Evolutionary conservation across 2,797 vertebrate species (phyloP).

Genomic region (Tamandua tetradactyla): DNA sequence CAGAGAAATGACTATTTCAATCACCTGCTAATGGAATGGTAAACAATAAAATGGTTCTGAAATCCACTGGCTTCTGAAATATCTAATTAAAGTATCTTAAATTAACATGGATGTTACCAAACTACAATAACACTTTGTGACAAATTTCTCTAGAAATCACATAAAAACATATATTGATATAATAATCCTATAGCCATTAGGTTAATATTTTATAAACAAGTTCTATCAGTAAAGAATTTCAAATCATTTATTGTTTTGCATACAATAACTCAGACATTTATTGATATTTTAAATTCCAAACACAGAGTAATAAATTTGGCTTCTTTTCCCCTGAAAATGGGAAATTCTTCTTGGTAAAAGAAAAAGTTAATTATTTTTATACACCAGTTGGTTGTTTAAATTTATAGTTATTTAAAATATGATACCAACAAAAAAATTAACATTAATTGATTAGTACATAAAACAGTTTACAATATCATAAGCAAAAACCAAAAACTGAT

Average conservation of each 20-base stretch:
- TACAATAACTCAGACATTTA: conserved; percentile 69
- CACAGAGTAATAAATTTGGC: conserved; percentile 75
- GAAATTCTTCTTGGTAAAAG: conserved; percentile 72
- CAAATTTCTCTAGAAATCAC: conserved; percentile 27
- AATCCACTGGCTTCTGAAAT: conserved; percentile 44
- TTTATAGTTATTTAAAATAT: conserved; percentile 70
- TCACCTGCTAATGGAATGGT: not conserved
- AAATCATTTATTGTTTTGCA: conserved; percentile 73
- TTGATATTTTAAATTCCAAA: conserved; percentile 64
- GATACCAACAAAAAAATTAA: conserved; percentile 60
- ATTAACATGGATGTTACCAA: conserved; percentile 28
- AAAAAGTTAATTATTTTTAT: conserved; percentile 67
- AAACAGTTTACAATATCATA: conserved; percentile 71
- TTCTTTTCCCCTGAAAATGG: conserved; percentile 76
- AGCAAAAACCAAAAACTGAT: conserved; percentile 70
- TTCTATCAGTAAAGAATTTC: conserved; percentile 72
- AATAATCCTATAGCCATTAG: conserved; percentile 9
- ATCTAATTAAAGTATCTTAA: conserved; percentile 38
- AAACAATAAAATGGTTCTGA: conserved; percentile 22
- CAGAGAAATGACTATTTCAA: not conserved
- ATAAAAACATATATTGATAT: conserved; percentile 30
- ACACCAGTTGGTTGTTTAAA: conserved; percentile 54
- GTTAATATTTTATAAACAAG: conserved; percentile 51
- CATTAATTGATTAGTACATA: conserved; percentile 66
- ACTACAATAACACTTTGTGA: not conserved